Evolutionary conservation across 2,113 vertebrate genomes (phyloP).

Genomic region (Gadus chalcogrammus): DNA sequence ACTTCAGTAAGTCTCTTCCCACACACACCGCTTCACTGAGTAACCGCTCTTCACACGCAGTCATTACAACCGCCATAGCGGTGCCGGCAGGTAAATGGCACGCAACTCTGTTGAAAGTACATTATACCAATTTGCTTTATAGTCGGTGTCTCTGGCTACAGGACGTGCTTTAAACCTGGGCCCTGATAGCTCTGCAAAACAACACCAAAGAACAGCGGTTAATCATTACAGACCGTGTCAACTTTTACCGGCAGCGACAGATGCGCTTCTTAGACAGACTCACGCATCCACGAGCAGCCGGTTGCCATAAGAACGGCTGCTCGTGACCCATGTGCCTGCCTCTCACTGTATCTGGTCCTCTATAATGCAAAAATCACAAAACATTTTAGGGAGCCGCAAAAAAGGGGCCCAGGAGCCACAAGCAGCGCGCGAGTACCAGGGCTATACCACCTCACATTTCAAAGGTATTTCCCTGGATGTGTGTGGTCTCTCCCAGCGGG

Average conservation of each 20-base stretch:
- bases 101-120: slow-evolving; percentile 2
- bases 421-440: slow-evolving; percentile 69
- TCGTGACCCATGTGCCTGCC: slow-evolving; percentile 60
- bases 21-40: background rate
- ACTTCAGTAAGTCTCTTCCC: slow-evolving; percentile 76
- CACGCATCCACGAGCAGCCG: background rate
- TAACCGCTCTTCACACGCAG: background rate
- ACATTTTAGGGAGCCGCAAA: slow-evolving; percentile 76
- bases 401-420: slow-evolving; percentile 75
- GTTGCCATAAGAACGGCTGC: slow-evolving; percentile 44
- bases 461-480: slow-evolving; percentile 69
- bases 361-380: slow-evolving; percentile 68
- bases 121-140: too few species aligned
- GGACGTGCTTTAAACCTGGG: slow-evolving; percentile 8
- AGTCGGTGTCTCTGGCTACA: slow-evolving; percentile 11
- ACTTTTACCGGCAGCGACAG: background rate
- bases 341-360: slow-evolving; percentile 65
- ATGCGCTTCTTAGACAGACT: too few species aligned
- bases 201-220: too few species aligned
- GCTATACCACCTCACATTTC: slow-evolving; percentile 69
- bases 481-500: slow-evolving; percentile 55
- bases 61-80: slow-evolving; percentile 15
- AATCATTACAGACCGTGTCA: slow-evolving; percentile 31
- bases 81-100: slow-evolving; percentile 14
- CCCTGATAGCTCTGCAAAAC: background rate